Conservation (phyloP, 2,888 invertebrate species). For the Congeria kusceri region DNA sequence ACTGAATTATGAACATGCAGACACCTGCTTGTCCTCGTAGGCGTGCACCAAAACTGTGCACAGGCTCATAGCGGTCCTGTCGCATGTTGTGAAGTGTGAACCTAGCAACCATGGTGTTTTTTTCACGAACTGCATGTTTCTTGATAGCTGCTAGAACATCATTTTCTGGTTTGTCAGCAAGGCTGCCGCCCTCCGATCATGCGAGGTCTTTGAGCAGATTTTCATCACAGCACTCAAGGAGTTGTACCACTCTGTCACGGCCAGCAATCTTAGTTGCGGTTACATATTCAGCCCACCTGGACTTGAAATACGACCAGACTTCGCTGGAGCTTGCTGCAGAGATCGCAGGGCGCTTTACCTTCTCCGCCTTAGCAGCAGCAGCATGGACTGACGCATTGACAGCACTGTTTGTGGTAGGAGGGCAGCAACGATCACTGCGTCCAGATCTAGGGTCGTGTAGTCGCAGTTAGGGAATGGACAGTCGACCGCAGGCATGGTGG, state of each 20-base stretch:
- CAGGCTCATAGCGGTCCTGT: conserved; percentile 65
- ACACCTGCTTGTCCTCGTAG: conserved; percentile 64
- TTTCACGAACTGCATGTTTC: conserved; percentile 52
- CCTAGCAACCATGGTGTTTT: conserved; percentile 53
- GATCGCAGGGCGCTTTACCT: conserved; percentile 44
- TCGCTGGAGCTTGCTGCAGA: conserved; percentile 38
- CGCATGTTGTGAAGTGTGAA: conserved; percentile 51
- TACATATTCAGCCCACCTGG: conserved; percentile 62
- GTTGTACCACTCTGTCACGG: conserved; percentile 55
- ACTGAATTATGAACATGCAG: conserved; percentile 56
- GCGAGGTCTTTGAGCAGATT: conserved; percentile 59
- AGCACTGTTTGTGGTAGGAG: conserved; percentile 42
- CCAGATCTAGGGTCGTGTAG: conserved; percentile 48
- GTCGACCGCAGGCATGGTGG: conserved; percentile 38
- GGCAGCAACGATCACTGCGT: conserved; percentile 53
- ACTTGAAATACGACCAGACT: conserved; percentile 50
- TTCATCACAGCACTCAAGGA: conserved; percentile 66
- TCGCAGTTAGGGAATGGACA: conserved; percentile 55
- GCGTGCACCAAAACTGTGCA: conserved; percentile 58
- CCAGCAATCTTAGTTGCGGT: conserved; percentile 58
- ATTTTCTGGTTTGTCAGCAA: conserved; percentile 39
- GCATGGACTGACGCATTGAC: conserved; percentile 5
- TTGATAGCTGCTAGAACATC: conserved; percentile 46
- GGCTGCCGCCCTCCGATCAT: conserved; percentile 46
- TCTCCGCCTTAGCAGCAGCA: conserved; percentile 26